Percentiles rank a stretch among this genome's conserved stretches.
These are phyloP conservation scores for Oscheius sp. DNA, from an alignment of 2,888 invertebrate genomes.

Conservation along the genomic window DNA sequence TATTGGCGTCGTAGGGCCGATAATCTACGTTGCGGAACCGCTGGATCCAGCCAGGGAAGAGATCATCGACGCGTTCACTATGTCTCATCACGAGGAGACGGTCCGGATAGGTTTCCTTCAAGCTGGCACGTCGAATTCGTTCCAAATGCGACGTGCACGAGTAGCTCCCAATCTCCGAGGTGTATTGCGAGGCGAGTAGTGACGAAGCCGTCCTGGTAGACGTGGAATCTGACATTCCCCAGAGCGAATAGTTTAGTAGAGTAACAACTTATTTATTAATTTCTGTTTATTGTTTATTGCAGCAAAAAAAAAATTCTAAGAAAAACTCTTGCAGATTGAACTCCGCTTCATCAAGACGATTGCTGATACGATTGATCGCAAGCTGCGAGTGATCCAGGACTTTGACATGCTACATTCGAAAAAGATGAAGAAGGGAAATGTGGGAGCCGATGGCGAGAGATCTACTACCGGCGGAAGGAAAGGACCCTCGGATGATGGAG, in stretches of 20 bases:
- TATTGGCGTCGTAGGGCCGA: slow-evolving; percentile 7
- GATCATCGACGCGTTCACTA: slow-evolving; percentile 56
- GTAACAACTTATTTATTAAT: not conserved
- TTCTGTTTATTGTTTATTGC: not conserved
- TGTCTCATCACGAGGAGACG: slow-evolving; percentile 68
- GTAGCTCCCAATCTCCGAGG: slow-evolving; percentile 13
- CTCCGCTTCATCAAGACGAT: slow-evolving; percentile 72
- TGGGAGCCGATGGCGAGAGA: slow-evolving; percentile 39
- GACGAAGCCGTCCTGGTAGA: slow-evolving; percentile 13
- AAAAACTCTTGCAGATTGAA: slow-evolving; percentile 79
- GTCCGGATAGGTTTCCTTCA: slow-evolving; percentile 79
- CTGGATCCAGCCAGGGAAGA: slow-evolving; percentile 49
- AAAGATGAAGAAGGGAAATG: slow-evolving; percentile 48
- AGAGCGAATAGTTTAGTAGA: not conserved
- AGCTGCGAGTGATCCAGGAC: slow-evolving; percentile 47
- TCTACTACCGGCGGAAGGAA: slow-evolving; percentile 7
- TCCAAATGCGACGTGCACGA: slow-evolving; percentile 10
- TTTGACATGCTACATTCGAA: slow-evolving; percentile 54
- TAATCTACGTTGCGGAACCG: not conserved
- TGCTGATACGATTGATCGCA: slow-evolving; percentile 49
- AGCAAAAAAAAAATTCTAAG: not conserved
- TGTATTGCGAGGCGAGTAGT: not conserved
- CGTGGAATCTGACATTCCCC: not conserved
- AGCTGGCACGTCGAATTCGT: not conserved
- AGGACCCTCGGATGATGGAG: slow-evolving; percentile 48